Evolutionary conservation across 2,797 vertebrate species (phyloP).

Genomic region (Rhabdophis nuchalis): DNA sequence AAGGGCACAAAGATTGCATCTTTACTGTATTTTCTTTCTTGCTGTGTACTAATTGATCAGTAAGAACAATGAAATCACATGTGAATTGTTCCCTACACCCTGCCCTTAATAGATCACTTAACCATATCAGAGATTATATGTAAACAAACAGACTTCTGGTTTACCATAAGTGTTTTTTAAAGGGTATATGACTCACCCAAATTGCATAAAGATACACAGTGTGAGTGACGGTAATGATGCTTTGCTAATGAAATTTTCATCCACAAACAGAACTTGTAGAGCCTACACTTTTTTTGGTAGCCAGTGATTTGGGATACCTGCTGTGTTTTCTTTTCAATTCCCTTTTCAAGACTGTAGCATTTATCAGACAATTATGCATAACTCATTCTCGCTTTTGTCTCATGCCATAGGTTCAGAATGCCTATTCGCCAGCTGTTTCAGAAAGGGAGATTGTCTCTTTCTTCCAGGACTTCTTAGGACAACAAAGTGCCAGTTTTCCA

Average conservation of each 20-base stretch:
- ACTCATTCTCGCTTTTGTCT: neutral
- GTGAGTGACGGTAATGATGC: neutral
- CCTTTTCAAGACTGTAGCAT: neutral
- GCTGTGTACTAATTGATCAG: neutral
- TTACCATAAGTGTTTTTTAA: neutral
- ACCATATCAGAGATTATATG: neutral
- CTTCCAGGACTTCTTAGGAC: neutral
- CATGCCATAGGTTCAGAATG: neutral
- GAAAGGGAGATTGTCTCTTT: neutral
- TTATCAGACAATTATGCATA: neutral
- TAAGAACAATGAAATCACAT: neutral
- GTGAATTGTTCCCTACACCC: neutral
- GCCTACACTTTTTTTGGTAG: neutral
- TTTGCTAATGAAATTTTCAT: neutral
- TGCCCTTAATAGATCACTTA: neutral
- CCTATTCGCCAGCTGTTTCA: neutral
- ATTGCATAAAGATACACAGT: neutral
- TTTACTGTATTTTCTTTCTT: neutral
- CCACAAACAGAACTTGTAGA: neutral
- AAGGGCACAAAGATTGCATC: neutral
- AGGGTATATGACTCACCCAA: neutral
- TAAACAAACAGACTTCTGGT: neutral
- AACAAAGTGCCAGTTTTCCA: neutral
- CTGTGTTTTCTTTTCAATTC: neutral
- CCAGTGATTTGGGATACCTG: neutral